Conservation (phyloP, 2,888 invertebrate species). For the Litoditis marina region DNA sequence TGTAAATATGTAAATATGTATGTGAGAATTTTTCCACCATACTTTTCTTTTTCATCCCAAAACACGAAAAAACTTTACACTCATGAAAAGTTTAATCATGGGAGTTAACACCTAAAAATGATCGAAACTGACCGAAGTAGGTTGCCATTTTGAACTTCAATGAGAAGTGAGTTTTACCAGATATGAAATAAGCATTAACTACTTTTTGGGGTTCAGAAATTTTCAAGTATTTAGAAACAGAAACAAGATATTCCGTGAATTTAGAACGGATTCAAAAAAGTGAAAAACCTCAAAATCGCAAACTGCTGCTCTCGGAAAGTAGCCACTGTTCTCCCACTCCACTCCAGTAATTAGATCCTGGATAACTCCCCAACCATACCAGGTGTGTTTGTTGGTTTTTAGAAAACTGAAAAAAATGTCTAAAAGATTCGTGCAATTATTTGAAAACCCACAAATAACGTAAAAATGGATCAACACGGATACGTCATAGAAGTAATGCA, state of each 20-base stretch:
- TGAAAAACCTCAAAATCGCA: constrained; percentile 55
- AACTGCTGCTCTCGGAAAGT: constrained; percentile 52
- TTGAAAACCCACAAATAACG: no score
- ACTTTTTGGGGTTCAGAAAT: background rate
- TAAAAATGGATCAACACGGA: no score
- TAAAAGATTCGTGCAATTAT: no score
- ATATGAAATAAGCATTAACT: background rate
- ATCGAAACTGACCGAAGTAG: no score
- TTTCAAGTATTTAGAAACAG: background rate
- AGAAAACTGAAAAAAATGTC: constrained; percentile 54
- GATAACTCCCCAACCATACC: constrained; percentile 59
- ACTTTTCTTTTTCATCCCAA: no score
- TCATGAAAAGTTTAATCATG: no score
- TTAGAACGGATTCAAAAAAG: background rate
- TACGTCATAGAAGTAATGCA: no score
- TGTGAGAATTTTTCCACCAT: background rate
- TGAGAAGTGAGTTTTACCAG: no score
- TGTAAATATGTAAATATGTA: no score
- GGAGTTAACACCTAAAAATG: no score
- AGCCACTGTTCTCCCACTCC: constrained; percentile 56
- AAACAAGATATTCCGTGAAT: background rate
- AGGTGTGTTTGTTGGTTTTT: constrained; percentile 51
- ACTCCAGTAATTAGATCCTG: constrained; percentile 50
- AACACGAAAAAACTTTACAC: no score
- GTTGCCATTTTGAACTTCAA: no score